Base-by-base conservation (phyloP, 2,113 vertebrate genomes). In the Gulo gulo region DNA sequence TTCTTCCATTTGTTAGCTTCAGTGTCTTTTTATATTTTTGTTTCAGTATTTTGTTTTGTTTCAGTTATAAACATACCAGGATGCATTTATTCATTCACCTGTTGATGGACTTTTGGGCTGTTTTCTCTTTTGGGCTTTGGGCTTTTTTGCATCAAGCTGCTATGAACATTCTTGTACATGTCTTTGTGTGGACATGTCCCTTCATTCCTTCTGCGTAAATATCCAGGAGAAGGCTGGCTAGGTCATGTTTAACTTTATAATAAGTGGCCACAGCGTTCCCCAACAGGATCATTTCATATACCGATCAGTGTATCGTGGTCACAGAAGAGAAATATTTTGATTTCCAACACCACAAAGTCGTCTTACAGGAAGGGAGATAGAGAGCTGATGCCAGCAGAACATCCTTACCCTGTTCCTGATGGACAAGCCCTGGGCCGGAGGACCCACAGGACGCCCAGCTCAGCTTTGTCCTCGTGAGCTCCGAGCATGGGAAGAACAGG, bases 51-150 rank as follows among this genome's bases (percentile, higher is more conserved):
- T 42, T 42, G 39, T 42, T 71, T 42, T 7, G 55, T 31, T 59
- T 65, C 21, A 16, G 50, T 24, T 67, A 11, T 47, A 42, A 69
- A 79, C 39, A 12, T 29, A 36, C 4, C 31, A 7, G 18, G 21
- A 20, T 29, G 7, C 15, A 21, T 67, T 29, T 29, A 2, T 47
- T 8, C 36, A 12, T 20, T n/a, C 36, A 47, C 29, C n/a, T 23
- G 15, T 29, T 34, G 39, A 57, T 61, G 82, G 73, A 14, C 73
- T 20, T 39, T 39, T 1, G 20, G 10, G n/a, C n/a, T 87, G 4
- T 9, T 71, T 50, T 39, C 0, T 20, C 0, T 23, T 13, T 52
- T 7, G 2, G n/a, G 5, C 21, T 13, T 52, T 7, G 2, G n/a
- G 5, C 15, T 73, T 63, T 69, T 63, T 26, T 26, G 20, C 39